These are phyloP conservation scores for Aromia moschata DNA, from an alignment of 2,888 invertebrate species.

Conservation along the genomic window DNA sequence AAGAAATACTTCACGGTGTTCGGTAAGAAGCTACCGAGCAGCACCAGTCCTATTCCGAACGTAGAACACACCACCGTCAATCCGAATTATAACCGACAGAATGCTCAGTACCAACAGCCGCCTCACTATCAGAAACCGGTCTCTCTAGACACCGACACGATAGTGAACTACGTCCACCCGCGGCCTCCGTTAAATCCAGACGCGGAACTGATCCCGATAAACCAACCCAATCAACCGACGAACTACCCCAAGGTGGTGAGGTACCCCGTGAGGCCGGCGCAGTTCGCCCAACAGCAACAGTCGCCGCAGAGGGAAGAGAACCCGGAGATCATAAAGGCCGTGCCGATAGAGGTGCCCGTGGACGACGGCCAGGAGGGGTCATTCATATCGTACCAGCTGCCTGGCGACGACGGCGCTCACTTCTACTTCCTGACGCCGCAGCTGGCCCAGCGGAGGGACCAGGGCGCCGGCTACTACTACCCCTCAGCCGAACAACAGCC, in stretches of 20 bases:
- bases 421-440: constrained; percentile 83
- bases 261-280: constrained; percentile 40
- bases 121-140: constrained; percentile 47
- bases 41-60: constrained; percentile 59
- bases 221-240: constrained; percentile 20
- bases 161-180: constrained; percentile 76
- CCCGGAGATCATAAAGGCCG: constrained; percentile 56
- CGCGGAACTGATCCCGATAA: constrained; percentile 67
- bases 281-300: constrained; percentile 30
- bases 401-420: constrained; percentile 80
- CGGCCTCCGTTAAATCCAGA: constrained; percentile 74
- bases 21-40: constrained; percentile 72
- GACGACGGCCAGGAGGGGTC: constrained; percentile 58
- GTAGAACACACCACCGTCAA: constrained; percentile 22
- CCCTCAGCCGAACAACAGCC: constrained; percentile 47
- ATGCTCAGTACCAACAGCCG: constrained; percentile 25
- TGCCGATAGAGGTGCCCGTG: constrained; percentile 43
- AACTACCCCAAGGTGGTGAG: constrained; percentile 47
- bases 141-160: constrained; percentile 73
- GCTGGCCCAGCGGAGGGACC: constrained; percentile 62
- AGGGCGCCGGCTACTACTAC: constrained; percentile 56
- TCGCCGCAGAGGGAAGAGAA: constrained; percentile 44
- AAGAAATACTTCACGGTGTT: constrained; percentile 79
- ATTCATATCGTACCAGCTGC: constrained; percentile 76
- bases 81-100: constrained; percentile 42